Evolutionary conservation across 2,888 invertebrate genomes (phyloP).

Genomic region (Platycheirus albimanus): DNA sequence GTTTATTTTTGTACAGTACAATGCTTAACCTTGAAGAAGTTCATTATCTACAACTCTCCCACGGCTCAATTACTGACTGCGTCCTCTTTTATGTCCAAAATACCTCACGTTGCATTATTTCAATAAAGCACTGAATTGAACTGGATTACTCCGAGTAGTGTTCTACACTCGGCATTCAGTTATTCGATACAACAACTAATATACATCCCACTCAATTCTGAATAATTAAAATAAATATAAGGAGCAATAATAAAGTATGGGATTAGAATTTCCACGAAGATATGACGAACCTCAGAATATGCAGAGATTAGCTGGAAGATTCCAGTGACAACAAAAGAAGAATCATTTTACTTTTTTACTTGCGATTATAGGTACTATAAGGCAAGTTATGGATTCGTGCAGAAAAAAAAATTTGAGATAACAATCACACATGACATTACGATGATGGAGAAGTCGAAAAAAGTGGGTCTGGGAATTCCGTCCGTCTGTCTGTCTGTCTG

Average conservation of each 20-base stretch:
- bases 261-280: conserved; percentile 45
- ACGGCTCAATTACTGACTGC: conserved; percentile 13
- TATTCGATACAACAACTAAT: background rate
- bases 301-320: conserved; percentile 6
- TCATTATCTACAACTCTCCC: conserved; percentile 49
- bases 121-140: conserved; percentile 1
- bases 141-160: background rate
- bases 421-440: too few species aligned
- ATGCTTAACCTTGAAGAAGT: conserved; percentile 7
- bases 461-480: too few species aligned
- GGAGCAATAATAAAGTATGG: background rate
- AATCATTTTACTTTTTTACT: conserved; percentile 49
- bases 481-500: too few species aligned
- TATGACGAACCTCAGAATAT: conserved; percentile 7
- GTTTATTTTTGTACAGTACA: too few species aligned
- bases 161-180: conserved; percentile 1
- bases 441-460: too few species aligned
- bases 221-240: background rate
- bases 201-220: conserved; percentile 18
- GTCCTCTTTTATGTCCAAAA: conserved; percentile 2
- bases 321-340: conserved; percentile 53
- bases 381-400: too few species aligned
- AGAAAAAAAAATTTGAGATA: too few species aligned
- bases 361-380: too few species aligned
- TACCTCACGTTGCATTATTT: conserved; percentile 22